These are phyloP conservation scores for Uria aalge DNA, from an alignment of 2,113 vertebrate genomes.

Conservation along the genomic window DNA sequence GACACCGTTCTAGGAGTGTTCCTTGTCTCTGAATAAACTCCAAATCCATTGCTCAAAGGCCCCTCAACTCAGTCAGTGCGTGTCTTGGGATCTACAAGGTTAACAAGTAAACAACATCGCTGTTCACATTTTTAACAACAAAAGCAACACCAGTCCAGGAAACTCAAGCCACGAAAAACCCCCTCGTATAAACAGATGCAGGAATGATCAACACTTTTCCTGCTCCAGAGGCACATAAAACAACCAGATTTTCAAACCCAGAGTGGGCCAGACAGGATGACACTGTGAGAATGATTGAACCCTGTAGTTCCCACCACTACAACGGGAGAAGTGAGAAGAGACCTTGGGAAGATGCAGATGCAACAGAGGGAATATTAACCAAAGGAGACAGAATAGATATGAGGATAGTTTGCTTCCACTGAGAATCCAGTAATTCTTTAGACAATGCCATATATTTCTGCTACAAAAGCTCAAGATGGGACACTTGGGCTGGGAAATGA, in stretches of 20 bases:
- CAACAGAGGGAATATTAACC: not conserved
- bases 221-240: constrained; percentile 62
- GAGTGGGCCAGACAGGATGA: constrained; percentile 60
- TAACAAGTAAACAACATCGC: constrained; percentile 48
- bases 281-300: constrained; percentile 62
- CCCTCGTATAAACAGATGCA: constrained; percentile 54
- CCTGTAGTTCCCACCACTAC: constrained; percentile 41
- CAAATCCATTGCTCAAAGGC: not conserved
- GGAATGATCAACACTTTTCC: constrained; percentile 66
- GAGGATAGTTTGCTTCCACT: not conserved
- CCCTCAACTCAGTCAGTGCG: fast-evolving
- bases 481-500: not conserved
- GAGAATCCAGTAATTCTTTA: not conserved
- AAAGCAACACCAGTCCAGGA: constrained; percentile 60
- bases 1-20: not conserved
- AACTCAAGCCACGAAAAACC: not conserved
- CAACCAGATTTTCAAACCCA: constrained; percentile 43
- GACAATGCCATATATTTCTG: not conserved
- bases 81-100: constrained; percentile 14
- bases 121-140: constrained; percentile 66
- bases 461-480: not conserved
- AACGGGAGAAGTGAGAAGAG: not conserved
- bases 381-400: not conserved
- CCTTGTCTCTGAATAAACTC: not conserved
- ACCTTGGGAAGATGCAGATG: constrained; percentile 6